Evolutionary conservation across 37 sponge, comb jelly and placozoan genomes (phyloP), one percentile per base, ranked within the genome.

Genomic region (Aphrocallistes beatrix): DNA sequence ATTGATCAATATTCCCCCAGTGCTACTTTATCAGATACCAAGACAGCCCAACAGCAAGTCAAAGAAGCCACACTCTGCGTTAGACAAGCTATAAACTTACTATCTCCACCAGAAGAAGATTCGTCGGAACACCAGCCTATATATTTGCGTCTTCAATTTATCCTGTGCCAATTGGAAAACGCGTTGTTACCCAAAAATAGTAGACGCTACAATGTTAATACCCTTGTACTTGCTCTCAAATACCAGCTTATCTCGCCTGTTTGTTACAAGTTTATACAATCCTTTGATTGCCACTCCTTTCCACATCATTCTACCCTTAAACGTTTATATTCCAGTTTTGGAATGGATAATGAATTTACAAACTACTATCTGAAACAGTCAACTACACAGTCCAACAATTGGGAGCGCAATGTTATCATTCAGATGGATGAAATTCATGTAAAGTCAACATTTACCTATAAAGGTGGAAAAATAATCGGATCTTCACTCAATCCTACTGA

Each of bases 401-500:
- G 75, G 3, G 75, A 60, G 34, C 75, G 75, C 6, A 60, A 60
- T 60, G n/a, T n/a, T n/a, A n/a, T n/a, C n/a, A 28, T 60, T 30
- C 75, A 60, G n/a, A 60, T 60, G 75, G 75, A 60, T 30, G 75
- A 60, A 60, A 13, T 60, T 28, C 75, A 60, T 60, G 75, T 60
- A 6, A 3, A 60, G 21, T 60, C 75, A 60, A 30, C 10, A 19
- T 60, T 60, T 6, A 60, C 75, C 3, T 60, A 60, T 60, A 60
- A 32, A 60, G 75, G 75, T 32, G n/a, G n/a, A n/a, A n/a, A n/a
- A n/a, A n/a, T n/a, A n/a, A n/a, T n/a, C n/a, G n/a, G n/a, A n/a
- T n/a, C n/a, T n/a, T n/a, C n/a, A n/a, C n/a, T n/a, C n/a, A n/a
- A n/a, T n/a, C n/a, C n/a, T n/a, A n/a, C n/a, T 60, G 75, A 60